Conservation (phyloP, 2,888 invertebrate genomes). For the Lamellibrachia columna region DNA sequence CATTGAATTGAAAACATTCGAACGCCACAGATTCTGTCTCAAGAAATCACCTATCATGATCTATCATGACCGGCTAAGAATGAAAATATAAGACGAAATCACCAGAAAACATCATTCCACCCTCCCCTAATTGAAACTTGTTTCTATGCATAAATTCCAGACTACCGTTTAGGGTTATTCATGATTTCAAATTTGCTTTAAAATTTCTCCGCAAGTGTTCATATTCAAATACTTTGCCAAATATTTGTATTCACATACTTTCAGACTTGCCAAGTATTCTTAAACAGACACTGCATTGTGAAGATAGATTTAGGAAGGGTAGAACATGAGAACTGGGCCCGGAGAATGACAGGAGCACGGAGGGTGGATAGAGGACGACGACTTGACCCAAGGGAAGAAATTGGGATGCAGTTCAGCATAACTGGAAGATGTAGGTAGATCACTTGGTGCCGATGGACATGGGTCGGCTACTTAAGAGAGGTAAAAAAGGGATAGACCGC, state of each 20-base stretch:
- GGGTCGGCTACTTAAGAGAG: no score
- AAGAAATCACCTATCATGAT: no score
- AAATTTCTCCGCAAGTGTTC: background rate
- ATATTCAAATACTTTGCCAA: background rate
- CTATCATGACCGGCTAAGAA: no score
- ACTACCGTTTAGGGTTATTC: background rate
- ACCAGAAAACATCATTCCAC: background rate
- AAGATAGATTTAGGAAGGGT: no score
- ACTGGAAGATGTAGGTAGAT: no score
- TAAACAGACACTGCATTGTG: background rate
- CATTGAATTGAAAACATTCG: background rate
- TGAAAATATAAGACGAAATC: background rate
- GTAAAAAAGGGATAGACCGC: no score
- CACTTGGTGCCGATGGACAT: no score
- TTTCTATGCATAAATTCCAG: background rate
- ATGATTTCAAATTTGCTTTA: background rate
- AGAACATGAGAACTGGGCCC: no score
- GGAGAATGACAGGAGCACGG: no score
- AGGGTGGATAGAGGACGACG: no score
- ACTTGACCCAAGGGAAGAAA: no score
- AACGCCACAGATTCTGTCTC: background rate
- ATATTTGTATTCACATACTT: background rate
- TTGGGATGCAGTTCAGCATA: no score
- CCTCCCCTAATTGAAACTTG: background rate
- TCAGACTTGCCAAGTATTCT: background rate